Conservation (phyloP, 1,140 invertebrate species). For the Neelides sp. region DNA sequence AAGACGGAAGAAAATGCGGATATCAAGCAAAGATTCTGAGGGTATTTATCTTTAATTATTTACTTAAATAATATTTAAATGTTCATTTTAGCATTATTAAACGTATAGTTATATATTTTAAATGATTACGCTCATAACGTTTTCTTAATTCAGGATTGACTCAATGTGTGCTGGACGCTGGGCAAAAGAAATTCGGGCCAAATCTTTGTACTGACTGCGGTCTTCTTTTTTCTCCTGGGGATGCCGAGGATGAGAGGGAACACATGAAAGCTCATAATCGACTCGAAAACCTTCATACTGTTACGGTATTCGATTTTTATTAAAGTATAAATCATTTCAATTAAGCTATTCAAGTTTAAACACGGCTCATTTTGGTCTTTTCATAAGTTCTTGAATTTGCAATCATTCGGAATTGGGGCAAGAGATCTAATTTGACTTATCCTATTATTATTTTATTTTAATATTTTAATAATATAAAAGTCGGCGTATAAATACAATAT, state of each 20-base stretch:
- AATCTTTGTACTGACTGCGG: constrained; percentile 24
- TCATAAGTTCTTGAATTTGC: too few species aligned
- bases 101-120: too few species aligned
- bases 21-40: constrained; percentile 24
- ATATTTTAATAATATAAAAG: neutral
- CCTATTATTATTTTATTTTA: neutral
- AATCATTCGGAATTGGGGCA: too few species aligned
- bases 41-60: too few species aligned
- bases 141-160: constrained; percentile 16
- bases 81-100: too few species aligned
- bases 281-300: constrained; percentile 18
- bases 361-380: too few species aligned
- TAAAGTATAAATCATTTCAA: neutral
- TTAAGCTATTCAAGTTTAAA: neutral
- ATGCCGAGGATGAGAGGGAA: constrained; percentile 24
- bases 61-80: too few species aligned
- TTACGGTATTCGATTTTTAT: constrained; percentile 18
- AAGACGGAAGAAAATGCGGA: constrained; percentile 5
- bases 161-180: constrained; percentile 28
- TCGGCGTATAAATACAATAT: neutral
- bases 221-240: constrained; percentile 28
- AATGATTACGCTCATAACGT: constrained; percentile 1
- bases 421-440: neutral
- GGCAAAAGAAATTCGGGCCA: constrained; percentile 27
- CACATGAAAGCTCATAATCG: constrained; percentile 26